A percentile compares a stretch with the other conserved stretches of the same genome.
These are phyloP conservation scores for Drosophila oshimai DNA, from an alignment of 1,140 invertebrate genomes.

Conservation along the genomic window DNA sequence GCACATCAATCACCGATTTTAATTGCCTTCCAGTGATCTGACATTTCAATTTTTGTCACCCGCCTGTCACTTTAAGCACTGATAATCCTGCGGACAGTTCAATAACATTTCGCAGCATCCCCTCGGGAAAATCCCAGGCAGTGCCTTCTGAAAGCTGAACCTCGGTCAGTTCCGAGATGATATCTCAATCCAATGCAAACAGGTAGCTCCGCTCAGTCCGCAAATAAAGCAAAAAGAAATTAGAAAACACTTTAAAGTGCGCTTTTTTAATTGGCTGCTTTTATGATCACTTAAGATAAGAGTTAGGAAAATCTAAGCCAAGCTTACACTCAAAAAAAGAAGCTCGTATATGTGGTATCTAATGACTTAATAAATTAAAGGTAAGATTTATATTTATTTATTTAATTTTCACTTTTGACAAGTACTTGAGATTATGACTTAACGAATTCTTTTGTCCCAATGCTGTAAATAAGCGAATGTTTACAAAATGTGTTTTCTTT, in stretches of 20 bases:
- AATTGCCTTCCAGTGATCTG: slow-evolving; percentile 40
- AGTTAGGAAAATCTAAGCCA: slow-evolving; percentile 17
- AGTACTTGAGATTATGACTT: neutral
- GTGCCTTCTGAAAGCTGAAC: neutral
- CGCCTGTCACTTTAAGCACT: slow-evolving; percentile 16
- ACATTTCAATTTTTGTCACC: slow-evolving; percentile 33
- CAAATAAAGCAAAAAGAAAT: slow-evolving; percentile 19
- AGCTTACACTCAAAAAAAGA: neutral
- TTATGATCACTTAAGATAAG: slow-evolving; percentile 26
- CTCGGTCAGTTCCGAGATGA: neutral
- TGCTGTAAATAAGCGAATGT: neutral
- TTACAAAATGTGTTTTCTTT: neutral
- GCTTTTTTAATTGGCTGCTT: slow-evolving; percentile 14
- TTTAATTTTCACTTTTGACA: neutral
- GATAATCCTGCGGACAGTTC: slow-evolving; percentile 34
- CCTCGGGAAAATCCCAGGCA: slow-evolving; percentile 23
- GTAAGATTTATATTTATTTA: neutral
- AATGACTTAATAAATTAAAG: neutral
- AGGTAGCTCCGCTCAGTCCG: neutral
- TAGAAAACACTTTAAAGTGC: slow-evolving; percentile 32
- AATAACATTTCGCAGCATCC: slow-evolving; percentile 13
- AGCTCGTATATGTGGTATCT: neutral
- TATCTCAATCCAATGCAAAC: slow-evolving; percentile 3
- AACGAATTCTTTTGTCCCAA: neutral
- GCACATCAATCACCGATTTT: slow-evolving; percentile 40